Conservation (phyloP, 1,140 invertebrate species). For the Tetragonula clypearis region DNA sequence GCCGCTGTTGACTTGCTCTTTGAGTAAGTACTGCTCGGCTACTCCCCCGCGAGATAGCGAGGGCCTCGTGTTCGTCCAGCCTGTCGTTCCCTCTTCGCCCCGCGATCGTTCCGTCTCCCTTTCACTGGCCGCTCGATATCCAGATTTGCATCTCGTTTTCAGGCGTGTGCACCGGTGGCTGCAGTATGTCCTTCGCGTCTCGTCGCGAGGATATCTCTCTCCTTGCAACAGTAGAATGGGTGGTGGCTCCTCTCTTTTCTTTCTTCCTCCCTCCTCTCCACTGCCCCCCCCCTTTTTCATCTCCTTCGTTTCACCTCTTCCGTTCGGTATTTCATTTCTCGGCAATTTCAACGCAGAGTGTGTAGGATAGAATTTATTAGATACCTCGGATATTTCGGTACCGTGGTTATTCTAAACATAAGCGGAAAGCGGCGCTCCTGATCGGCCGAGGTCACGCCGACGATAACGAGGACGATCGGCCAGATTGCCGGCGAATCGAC, state of each 20-base stretch:
- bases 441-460: conserved; percentile 25
- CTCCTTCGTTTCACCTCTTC: not conserved
- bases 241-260: not conserved
- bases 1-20: conserved; percentile 68
- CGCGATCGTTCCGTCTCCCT: conserved; percentile 13
- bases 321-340: not conserved
- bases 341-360: not conserved
- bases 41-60: conserved; percentile 63
- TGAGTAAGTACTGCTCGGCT: conserved; percentile 61
- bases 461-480: conserved; percentile 42
- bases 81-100: not conserved
- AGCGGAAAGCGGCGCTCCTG: conserved; percentile 33
- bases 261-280: too few relatives aligned
- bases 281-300: not conserved
- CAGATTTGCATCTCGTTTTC: conserved; percentile 45
- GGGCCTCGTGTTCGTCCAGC: conserved; percentile 29
- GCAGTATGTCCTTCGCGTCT: conserved; percentile 15
- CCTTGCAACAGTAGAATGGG: not conserved
- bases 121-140: conserved; percentile 25
- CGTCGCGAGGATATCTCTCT: conserved; percentile 2
- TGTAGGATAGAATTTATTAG: conserved; percentile 49
- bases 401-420: conserved; percentile 45
- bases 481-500: conserved; percentile 34
- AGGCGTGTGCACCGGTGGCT: not conserved
- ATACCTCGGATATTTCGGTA: conserved; percentile 12